A percentile compares a stretch with the other conserved stretches of the same genome.
These are phyloP conservation scores for Pristionchus mayeri DNA, from an alignment of 2,888 invertebrate species.

Conservation along the genomic window DNA sequence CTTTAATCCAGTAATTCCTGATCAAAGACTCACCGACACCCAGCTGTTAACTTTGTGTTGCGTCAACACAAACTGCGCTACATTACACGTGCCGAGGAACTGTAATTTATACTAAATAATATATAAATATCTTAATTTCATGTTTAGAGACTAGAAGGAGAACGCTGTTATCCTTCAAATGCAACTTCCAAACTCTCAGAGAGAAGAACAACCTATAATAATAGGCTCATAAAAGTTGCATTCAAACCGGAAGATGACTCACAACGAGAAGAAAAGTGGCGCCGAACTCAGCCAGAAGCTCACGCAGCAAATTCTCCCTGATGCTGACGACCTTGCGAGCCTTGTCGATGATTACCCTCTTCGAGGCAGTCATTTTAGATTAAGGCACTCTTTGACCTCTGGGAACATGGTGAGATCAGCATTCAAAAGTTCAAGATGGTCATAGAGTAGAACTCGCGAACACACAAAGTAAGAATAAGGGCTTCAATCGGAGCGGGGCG, in stretches of 20 bases:
- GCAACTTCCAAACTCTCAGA: no score
- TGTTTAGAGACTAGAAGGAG: no score
- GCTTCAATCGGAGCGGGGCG: background rate
- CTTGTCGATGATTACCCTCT: background rate
- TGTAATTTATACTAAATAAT: no score
- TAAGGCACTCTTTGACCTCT: no score
- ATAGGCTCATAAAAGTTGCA: no score
- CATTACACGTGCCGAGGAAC: conserved; percentile 65
- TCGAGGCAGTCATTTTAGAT: no score
- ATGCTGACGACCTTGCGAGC: conserved; percentile 40
- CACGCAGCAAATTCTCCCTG: conserved; percentile 51
- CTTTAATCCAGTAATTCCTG: no score
- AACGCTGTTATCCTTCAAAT: no score
- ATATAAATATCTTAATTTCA: no score
- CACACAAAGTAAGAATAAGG: background rate
- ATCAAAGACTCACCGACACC: conserved; percentile 1
- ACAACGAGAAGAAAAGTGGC: conserved; percentile 65
- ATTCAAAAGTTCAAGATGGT: background rate
- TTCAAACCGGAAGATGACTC: conserved; percentile 8
- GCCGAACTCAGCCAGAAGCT: conserved; percentile 62
- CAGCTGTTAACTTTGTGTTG: conserved; percentile 11
- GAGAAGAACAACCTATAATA: no score
- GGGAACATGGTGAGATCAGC: no score
- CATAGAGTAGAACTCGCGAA: background rate
- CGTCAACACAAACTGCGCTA: conserved; percentile 56